Base-by-base conservation (phyloP, 2,888 invertebrate genomes). In the Caenorhabditis uteleia region DNA sequence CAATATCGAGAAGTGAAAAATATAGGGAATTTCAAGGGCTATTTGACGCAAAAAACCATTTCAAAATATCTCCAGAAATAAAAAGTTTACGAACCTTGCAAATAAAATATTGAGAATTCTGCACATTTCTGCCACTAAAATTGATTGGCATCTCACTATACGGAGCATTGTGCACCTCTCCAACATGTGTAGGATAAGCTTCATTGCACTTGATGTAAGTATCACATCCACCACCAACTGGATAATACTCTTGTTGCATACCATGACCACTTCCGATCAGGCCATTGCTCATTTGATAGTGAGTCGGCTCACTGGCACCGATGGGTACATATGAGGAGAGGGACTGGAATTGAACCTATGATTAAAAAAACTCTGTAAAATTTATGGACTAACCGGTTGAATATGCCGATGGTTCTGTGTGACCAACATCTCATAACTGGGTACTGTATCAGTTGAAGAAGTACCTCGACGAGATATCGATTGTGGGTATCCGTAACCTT, bases 181-280 rank as follows among this genome's bases (percentile, higher is more conserved):
- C 14, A 7, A 29, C 14, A 14, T 29, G 4, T 3, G 42, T 3
- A n/a, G 16, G 3, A 16, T 26, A 14, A 16, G 39, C 36, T 18
- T 31, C 34, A 16, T 47, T 6, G 21, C 51, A 44, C 6, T 27
- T 55, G n/a, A 56, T 43, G 36, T 62, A 62, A 25, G 38, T 47
- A 26, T 62, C 62, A 40, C 62, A 62, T 3, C 62, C 62, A 2
- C 62, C 62, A 5, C 62, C 62, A 26, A 62, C 62, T 2, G 62
- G 62, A 18, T 48, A 62, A 20, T 62, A 62, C 2, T 34, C 48
- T 27, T 33, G 42, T 5, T 45, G 44, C 2, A 26, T 4, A 18
- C 46, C 31, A 21, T 34, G 33, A 1, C 27, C 42, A 26, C 36
- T 39, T 1, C 54, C 60, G 14, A 40, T 36, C 5, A 36, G 31